These are phyloP conservation scores for Gyrodactylus bullatarudis DNA, from an alignment of 1,140 invertebrate genomes.

Conservation along the genomic window DNA sequence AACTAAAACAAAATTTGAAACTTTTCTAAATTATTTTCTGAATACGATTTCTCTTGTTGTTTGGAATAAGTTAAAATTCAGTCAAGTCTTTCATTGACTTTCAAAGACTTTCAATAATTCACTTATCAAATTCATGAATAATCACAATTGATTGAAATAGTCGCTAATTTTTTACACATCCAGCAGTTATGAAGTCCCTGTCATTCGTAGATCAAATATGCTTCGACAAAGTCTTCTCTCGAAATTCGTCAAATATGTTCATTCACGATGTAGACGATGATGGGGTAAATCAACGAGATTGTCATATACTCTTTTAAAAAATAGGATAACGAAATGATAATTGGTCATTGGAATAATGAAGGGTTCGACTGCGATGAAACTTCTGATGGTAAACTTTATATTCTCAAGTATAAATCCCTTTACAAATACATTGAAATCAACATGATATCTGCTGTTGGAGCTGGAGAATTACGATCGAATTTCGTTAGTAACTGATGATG, in stretches of 20 bases:
- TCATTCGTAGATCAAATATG: neutral
- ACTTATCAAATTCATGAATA: no score
- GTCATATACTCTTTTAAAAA: neutral
- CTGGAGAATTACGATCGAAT: neutral
- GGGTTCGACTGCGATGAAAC: neutral
- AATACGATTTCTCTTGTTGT: no score
- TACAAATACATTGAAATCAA: neutral
- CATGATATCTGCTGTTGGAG: neutral
- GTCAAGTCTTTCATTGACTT: no score
- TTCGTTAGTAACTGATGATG: neutral
- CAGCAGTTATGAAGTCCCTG: neutral
- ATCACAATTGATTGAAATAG: no score
- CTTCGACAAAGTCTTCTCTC: neutral
- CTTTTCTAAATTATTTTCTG: neutral
- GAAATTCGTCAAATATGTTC: neutral
- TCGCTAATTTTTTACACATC: no score
- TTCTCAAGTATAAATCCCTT: neutral
- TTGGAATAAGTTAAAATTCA: no score
- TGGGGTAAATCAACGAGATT: neutral
- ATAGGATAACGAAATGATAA: neutral
- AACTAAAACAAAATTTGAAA: neutral
- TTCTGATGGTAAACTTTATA: neutral
- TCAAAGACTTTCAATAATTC: no score
- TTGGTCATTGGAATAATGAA: neutral
- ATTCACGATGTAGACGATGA: neutral